Percentiles rank a stretch among this genome's conserved stretches.
phyloP scores from a whole-genome alignment of 2,113 vertebrate species.

The Zingel zingel region DNA sequence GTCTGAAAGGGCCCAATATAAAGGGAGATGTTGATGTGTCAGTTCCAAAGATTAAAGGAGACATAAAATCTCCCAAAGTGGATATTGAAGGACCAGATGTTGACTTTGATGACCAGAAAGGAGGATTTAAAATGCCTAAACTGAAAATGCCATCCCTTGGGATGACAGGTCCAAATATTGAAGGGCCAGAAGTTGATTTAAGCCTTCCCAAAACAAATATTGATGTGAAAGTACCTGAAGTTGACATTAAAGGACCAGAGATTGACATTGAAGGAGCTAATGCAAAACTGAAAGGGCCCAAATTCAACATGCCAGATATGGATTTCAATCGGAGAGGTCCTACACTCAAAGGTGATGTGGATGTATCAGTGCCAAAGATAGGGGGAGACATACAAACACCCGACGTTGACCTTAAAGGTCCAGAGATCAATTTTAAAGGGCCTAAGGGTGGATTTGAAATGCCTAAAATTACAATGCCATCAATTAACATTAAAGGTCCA shows the following conservation, averaged over 20 bases:
- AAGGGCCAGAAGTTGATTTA: conserved; percentile 9
- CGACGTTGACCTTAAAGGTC: background rate
- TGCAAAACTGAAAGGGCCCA: background rate
- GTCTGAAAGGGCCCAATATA: conserved; percentile 28
- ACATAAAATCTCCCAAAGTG: background rate
- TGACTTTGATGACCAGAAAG: background rate
- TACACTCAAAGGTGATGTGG: conserved; percentile 12
- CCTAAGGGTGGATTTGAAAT: conserved; percentile 22
- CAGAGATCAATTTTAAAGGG: background rate
- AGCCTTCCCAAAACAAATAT: background rate
- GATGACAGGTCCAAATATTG: background rate
- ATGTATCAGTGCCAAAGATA: conserved; percentile 30
- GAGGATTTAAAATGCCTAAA: conserved; percentile 29
- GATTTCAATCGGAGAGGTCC: conserved; percentile 28
- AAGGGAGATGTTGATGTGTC: conserved; percentile 43
- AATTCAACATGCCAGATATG: background rate
- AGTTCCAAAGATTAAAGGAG: background rate
- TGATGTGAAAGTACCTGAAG: background rate
- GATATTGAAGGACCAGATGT: conserved; percentile 13
- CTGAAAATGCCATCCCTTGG: conserved; percentile 41
- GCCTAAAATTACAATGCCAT: conserved; percentile 41
- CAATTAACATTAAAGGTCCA: conserved; percentile 17
- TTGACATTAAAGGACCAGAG: conserved; percentile 6
- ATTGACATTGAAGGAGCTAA: conserved; percentile 24
- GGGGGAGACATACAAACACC: conserved; percentile 18